A percentile compares a stretch with the other conserved stretches of the same genome.
Evolutionary conservation across 2,888 invertebrate species (phyloP).

Genomic region (Enchytraeus crypticus): DNA sequence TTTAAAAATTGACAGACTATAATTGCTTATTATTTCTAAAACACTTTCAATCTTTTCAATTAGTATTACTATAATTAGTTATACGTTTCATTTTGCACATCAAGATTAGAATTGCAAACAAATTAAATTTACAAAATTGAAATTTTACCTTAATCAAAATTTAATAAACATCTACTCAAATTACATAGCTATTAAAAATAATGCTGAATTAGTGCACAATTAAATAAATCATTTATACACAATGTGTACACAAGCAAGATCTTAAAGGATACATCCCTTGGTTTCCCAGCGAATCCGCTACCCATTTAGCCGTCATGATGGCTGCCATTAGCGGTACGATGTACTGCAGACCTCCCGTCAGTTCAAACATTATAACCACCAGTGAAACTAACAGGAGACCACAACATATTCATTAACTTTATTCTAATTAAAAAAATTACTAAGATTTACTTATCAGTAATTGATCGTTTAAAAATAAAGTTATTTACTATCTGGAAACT

Average conservation of each 20-base stretch:
- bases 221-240: background rate
- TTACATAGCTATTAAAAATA: background rate
- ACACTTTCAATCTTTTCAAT: too few species aligned
- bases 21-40: too few species aligned
- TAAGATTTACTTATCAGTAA: too few species aligned
- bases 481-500: too few species aligned
- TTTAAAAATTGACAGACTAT: too few species aligned
- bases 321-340: constrained; percentile 98
- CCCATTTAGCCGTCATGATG: constrained; percentile 99
- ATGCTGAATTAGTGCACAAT: too few species aligned
- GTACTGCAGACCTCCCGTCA: constrained; percentile 93
- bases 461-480: too few species aligned
- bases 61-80: too few species aligned
- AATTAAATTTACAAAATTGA: background rate
- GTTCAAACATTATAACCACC: constrained; percentile 98
- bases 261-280: constrained; percentile 63
- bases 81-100: too few species aligned
- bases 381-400: constrained; percentile 60
- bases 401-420: background rate
- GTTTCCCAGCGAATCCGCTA: constrained; percentile 86
- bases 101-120: background rate
- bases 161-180: background rate
- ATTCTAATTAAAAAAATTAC: background rate
- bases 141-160: background rate
- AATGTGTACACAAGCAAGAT: background rate